Base-by-base conservation (phyloP, 2,888 invertebrate genomes). In the Copidosoma aretas region DNA sequence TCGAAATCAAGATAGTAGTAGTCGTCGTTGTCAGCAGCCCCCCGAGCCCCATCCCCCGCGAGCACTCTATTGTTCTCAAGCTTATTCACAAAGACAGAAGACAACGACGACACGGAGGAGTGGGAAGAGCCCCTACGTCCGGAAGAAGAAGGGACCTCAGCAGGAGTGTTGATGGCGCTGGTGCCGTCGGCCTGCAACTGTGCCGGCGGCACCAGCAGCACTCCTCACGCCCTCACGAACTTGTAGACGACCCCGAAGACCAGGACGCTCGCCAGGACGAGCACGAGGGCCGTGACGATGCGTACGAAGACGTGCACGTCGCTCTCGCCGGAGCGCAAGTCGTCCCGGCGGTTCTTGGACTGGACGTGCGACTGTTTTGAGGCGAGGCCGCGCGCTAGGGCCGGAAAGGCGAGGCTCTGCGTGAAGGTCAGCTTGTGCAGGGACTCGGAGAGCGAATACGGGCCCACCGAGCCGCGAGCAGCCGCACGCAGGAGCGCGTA, bases 181-280 rank as follows among this genome's bases (percentile, higher is more conserved):
- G 62, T 70, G 21, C 68, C 72, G 57, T 68, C 4, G 68, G 5
- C 17, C 41, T 52, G 24, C n/a, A 59, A 4, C 49, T 41, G 53
- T 19, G 49, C 69, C 19, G 39, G 24, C 32, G 90, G 90, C 84
- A 89, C 89, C 88, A 91, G 87, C 84, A 91, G 89, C 86, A 90
- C 89, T 72, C 91, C 91, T 91, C 91, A 91, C 89, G 91, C 90
- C 82, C 89, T 86, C 79, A 90, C 90, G 80, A 90, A 91, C 80
- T 91, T 91, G 79, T 91, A 91, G 67, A 91, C 91, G 24, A 91
- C 90, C 59, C 90, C 88, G 82, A 91, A 91, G 75, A 91, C 91
- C 79, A 91, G 84, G 72, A 91, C 89, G 77, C 90, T 90, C 70
- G 91, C 89, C 57, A 90, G 84, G 75, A 91, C 89, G 70, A 91